Conservation (phyloP, 2,888 invertebrate genomes). For the Lycocerus yunnanus region DNA sequence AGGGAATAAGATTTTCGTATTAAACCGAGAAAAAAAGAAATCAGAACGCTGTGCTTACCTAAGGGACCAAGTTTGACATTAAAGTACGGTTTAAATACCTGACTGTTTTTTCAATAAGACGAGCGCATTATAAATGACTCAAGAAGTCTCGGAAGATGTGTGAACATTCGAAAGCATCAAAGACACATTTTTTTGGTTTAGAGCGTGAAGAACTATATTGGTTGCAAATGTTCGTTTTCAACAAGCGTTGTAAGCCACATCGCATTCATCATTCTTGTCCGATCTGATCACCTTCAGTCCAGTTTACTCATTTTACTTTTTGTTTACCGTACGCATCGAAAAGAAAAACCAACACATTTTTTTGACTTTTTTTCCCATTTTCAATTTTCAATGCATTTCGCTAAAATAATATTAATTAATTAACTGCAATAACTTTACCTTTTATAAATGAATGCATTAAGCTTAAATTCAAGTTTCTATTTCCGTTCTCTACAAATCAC, state of each 20-base stretch:
- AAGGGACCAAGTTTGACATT: conserved; percentile 28
- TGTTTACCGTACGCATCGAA: background rate
- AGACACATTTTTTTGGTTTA: conserved; percentile 36
- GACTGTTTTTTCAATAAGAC: conserved; percentile 38
- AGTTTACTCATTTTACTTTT: conserved; percentile 11
- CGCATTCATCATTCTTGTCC: conserved; percentile 36
- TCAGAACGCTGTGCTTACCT: conserved; percentile 22
- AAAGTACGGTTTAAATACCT: conserved; percentile 32
- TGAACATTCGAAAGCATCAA: conserved; percentile 38
- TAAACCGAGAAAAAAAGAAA: conserved; percentile 11
- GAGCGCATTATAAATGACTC: conserved; percentile 35
- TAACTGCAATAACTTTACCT: background rate
- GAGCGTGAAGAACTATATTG: conserved; percentile 29
- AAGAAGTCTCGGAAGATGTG: conserved; percentile 34
- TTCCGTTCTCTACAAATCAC: conserved; percentile 27
- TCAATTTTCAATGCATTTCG: background rate
- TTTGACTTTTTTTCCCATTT: background rate
- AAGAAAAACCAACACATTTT: background rate
- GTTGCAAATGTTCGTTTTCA: conserved; percentile 36
- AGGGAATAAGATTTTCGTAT: background rate
- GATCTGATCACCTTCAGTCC: conserved; percentile 31
- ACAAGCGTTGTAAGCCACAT: conserved; percentile 33
- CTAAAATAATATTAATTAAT: background rate
- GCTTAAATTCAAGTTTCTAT: conserved; percentile 26
- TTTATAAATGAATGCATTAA: background rate